phyloP scores from a whole-genome alignment of 1,140 invertebrate genomes.

The Drosophila ercepeae region DNA sequence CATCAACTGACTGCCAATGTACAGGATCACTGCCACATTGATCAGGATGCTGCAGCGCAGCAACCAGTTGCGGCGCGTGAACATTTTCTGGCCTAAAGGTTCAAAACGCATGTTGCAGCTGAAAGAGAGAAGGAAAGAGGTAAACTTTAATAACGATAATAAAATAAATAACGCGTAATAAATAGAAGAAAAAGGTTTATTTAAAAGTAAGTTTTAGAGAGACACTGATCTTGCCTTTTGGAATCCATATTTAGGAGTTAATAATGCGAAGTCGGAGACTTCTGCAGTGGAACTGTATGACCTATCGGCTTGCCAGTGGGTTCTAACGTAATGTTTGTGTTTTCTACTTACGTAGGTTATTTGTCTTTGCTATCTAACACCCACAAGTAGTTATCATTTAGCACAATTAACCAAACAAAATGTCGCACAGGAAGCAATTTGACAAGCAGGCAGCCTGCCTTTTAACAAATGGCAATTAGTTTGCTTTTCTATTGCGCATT shows the following conservation, averaged over 20 bases:
- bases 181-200: too few species aligned
- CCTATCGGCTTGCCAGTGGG: background rate
- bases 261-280: background rate
- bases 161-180: too few species aligned
- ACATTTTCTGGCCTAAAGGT: slow-evolving; percentile 84
- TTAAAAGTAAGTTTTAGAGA: too few species aligned
- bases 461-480: background rate
- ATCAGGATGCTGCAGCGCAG: slow-evolving; percentile 89
- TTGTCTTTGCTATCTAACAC: slow-evolving; percentile 25
- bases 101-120: slow-evolving; percentile 79
- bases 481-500: slow-evolving; percentile 2
- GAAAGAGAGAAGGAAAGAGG: slow-evolving; percentile 6
- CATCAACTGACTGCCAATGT: slow-evolving; percentile 86
- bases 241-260: background rate
- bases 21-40: slow-evolving; percentile 89
- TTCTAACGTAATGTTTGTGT: background rate
- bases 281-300: background rate
- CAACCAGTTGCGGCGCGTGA: slow-evolving; percentile 88
- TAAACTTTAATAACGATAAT: background rate
- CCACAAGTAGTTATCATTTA: slow-evolving; percentile 22
- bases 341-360: slow-evolving; percentile 5
- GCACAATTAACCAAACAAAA: slow-evolving; percentile 26
- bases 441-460: slow-evolving; percentile 8
- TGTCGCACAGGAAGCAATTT: slow-evolving; percentile 43
- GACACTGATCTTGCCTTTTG: background rate